These are phyloP conservation scores for Aspidoscelis tigris DNA, from an alignment of 2,113 vertebrate species.

Conservation along the genomic window DNA sequence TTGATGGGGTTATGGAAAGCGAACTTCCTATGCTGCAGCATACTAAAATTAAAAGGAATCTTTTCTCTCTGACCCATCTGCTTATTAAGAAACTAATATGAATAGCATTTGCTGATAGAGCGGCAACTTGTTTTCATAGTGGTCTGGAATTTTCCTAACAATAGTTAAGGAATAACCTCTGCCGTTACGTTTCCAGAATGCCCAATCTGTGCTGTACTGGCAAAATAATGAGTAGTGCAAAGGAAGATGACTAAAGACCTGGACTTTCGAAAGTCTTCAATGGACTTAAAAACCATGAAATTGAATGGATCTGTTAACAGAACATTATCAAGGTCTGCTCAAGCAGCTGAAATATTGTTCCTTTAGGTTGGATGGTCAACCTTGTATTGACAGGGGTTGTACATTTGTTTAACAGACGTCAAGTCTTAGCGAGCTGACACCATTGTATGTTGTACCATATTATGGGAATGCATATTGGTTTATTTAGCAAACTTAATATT, in stretches of 20 bases:
- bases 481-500: neutral
- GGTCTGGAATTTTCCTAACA: too few relatives aligned
- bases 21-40: too few relatives aligned
- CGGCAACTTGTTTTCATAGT: too few relatives aligned
- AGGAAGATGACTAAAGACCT: slow-evolving; percentile 13
- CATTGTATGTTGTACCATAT: neutral
- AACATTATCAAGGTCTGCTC: slow-evolving; percentile 23
- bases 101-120: too few relatives aligned
- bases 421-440: neutral
- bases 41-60: too few relatives aligned
- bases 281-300: slow-evolving; percentile 5
- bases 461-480: neutral
- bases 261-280: slow-evolving; percentile 25
- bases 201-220: slow-evolving; percentile 23
- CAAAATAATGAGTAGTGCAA: slow-evolving; percentile 40
- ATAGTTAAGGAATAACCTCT: slow-evolving; percentile 45
- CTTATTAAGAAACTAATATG: too few relatives aligned
- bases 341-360: slow-evolving; percentile 36
- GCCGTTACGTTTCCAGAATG: slow-evolving; percentile 23
- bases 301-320: slow-evolving; percentile 43
- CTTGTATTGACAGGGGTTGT: neutral
- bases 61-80: too few relatives aligned
- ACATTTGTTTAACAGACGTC: too few relatives aligned
- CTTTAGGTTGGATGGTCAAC: neutral
- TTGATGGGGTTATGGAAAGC: too few relatives aligned